Conservation (phyloP, 2,888 invertebrate species). For the Oscheius sp. region DNA sequence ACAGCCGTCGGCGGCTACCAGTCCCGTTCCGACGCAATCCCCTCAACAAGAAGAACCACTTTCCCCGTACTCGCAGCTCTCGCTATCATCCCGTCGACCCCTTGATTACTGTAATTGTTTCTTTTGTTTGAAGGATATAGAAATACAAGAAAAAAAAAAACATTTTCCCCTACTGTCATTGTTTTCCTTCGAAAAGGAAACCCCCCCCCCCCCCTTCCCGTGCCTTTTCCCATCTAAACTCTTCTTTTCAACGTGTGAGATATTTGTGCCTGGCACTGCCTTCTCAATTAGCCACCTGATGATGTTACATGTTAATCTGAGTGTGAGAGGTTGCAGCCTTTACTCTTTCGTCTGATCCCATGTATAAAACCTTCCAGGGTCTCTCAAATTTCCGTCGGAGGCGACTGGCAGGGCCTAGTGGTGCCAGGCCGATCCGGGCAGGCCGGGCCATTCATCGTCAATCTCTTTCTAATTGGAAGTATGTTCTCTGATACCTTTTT, state of each 20-base stretch:
- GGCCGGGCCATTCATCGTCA: neutral
- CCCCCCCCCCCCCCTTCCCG: neutral
- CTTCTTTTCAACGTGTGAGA: neutral
- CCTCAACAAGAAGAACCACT: conserved; percentile 17
- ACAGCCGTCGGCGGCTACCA: conserved; percentile 29
- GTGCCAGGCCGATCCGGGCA: neutral
- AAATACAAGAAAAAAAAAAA: neutral
- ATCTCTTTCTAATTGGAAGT: conserved; percentile 1
- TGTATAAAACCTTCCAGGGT: neutral
- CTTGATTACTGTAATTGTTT: conserved; percentile 16
- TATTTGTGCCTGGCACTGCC: conserved; percentile 16
- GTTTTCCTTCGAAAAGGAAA: no score
- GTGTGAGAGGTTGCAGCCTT: neutral
- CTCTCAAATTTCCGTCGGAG: conserved; percentile 14
- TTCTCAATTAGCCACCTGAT: conserved; percentile 10
- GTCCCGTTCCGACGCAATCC: conserved; percentile 31
- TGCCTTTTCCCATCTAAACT: neutral
- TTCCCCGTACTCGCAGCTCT: conserved; percentile 23
- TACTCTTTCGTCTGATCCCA: neutral
- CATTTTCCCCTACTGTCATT: neutral
- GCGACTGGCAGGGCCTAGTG: conserved; percentile 13
- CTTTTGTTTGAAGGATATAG: no score
- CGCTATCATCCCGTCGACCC: conserved; percentile 22
- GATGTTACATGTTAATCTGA: conserved; percentile 7
- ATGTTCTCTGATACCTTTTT: neutral